Evolutionary conservation across 2,113 vertebrate genomes (phyloP), one percentile per base, ranked within the genome.

Genomic region (Paradoxurus hermaphroditus): DNA sequence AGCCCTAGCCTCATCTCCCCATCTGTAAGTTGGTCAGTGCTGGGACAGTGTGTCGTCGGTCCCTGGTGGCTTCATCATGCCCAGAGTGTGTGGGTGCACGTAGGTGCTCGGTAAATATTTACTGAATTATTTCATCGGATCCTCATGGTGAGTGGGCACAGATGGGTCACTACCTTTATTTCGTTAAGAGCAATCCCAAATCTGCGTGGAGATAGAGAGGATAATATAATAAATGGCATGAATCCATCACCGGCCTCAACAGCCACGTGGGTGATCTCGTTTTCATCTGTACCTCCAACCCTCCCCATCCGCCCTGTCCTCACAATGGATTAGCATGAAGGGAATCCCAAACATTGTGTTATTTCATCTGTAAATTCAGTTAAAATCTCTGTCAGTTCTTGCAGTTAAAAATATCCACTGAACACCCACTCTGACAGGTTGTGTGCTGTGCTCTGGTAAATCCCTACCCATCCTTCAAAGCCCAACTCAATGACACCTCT

Each of bases 381-480:
- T 83, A n/a, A 85, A 73, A 91, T 81, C 34, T 65, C 84, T 39
- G 81, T n/a, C 88, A 85, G 53, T 44, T 94, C n/a, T 63, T 51
- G 88, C 79, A 94, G 87, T 88, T 53, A 44, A 44, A 92, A 73
- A 25, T 79, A 79, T 44, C 67, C 49, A 44, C n/a, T 53, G 23
- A 62, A 51, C 19, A 75, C 59, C 14, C 44, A 70, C n/a, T 85
- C 16, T 70, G 18, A 87, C 29, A 82, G 65, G 10, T 59, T 41
- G 11, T 44, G 11, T 51, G 65, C 72, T 70, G 16, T 1, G 1
- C 89, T 85, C 78, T 96, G 63, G 21, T 95, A 90, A 90, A 90
- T 91, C 89, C 70, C 21, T 92, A 53, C 36, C 70, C 81, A 63
- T 86, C 86, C 70, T 86, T 93, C 70, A 79, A 79, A 88, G 53